Evolutionary conservation across 2,888 invertebrate genomes (phyloP).

Genomic region (Uropetala carovei): DNA sequence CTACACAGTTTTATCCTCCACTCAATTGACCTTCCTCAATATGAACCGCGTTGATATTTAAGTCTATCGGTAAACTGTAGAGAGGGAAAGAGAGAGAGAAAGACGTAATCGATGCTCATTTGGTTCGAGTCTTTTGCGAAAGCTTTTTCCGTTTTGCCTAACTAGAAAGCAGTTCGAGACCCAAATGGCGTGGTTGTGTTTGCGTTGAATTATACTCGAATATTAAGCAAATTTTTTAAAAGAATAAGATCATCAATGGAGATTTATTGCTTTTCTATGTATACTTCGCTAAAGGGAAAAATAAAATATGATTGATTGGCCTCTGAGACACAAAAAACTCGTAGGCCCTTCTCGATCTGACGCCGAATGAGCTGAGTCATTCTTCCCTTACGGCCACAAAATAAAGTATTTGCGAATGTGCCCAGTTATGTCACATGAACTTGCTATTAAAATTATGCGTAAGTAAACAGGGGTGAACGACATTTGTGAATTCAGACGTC

Average conservation of each 20-base stretch:
- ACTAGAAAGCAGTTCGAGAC: not conserved
- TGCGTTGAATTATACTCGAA: not conserved
- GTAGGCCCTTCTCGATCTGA: not conserved
- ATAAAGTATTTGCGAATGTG: not conserved
- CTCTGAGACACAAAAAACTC: not conserved
- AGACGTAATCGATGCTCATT: not conserved
- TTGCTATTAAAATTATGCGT: not conserved
- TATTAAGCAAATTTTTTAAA: not conserved
- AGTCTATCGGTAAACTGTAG: not conserved
- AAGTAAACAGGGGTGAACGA: not conserved
- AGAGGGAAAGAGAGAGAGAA: not conserved
- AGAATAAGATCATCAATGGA: not conserved
- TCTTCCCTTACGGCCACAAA: not conserved
- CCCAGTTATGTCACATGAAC: not conserved
- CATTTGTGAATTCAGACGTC: too few species aligned
- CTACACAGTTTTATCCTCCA: not conserved
- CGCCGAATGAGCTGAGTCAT: slow-evolving; percentile 10
- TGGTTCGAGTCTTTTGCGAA: not conserved
- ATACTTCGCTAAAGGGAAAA: not conserved
- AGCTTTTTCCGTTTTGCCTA: not conserved
- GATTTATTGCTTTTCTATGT: not conserved
- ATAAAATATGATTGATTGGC: not conserved
- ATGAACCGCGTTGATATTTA: not conserved
- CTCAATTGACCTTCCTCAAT: slow-evolving; percentile 30
- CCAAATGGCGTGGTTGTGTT: not conserved